Conservation (phyloP, 2,797 vertebrate species). For the Sternotherus odoratus region DNA sequence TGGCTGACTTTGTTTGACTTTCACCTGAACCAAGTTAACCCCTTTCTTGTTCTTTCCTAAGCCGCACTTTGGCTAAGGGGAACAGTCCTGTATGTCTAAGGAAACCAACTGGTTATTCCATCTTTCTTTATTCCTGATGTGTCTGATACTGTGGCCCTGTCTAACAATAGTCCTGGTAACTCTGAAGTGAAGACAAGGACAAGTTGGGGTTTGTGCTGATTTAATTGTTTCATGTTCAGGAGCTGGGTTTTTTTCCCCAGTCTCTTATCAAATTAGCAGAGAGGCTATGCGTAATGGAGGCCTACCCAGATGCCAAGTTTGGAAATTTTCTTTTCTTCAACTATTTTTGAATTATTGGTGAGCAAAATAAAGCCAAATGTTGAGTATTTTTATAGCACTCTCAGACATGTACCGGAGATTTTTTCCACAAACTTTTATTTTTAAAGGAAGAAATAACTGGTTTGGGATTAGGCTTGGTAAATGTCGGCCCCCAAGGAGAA, state of each 20-base stretch:
- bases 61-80: too few species aligned
- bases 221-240: neutral
- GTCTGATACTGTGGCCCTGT: neutral
- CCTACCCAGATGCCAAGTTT: neutral
- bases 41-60: too few species aligned
- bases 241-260: neutral
- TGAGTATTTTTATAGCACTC: neutral
- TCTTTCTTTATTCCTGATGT: neutral
- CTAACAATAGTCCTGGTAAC: neutral
- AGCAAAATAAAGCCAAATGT: neutral
- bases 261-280: neutral
- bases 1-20: too few species aligned
- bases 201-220: neutral
- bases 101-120: neutral
- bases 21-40: too few species aligned
- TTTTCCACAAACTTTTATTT: neutral
- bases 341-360: neutral
- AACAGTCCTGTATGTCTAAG: too few species aligned
- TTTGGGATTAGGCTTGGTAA: neutral
- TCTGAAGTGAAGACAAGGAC: neutral
- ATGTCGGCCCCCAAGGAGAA: neutral
- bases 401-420: neutral
- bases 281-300: neutral
- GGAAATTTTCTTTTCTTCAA: neutral
- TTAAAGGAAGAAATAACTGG: neutral